Percentiles rank a stretch among this genome's conserved stretches.
phyloP scores from a whole-genome alignment of 1,140 invertebrate species.

The Yoshiicerus persimilis region DNA sequence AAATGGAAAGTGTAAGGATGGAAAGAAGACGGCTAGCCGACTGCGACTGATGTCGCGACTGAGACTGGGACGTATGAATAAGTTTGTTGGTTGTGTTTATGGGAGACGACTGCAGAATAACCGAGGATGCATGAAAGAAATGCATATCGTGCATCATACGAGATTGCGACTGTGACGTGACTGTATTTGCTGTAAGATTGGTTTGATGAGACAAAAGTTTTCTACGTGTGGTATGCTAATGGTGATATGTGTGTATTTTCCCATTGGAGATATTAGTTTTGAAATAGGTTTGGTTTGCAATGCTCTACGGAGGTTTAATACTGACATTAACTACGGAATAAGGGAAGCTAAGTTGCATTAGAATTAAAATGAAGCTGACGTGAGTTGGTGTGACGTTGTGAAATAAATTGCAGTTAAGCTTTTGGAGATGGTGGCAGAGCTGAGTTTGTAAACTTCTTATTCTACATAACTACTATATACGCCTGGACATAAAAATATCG shows the following conservation, averaged over 20 bases:
- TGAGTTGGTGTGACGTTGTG: not conserved
- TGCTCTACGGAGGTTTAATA: not conserved
- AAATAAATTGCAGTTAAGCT: not conserved
- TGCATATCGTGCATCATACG: not conserved
- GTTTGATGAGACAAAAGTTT: not conserved
- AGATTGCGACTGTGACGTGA: not conserved
- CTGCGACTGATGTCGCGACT: not conserved
- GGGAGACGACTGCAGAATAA: not conserved
- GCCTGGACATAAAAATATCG: constrained; percentile 11
- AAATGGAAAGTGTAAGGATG: not conserved
- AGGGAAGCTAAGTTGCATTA: not conserved
- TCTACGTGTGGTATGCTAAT: no score
- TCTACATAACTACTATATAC: not conserved
- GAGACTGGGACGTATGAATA: not conserved
- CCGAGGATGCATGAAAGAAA: not conserved
- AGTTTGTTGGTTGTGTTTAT: not conserved
- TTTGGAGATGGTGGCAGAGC: not conserved
- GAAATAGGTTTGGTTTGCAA: not conserved
- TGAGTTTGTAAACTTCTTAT: not conserved
- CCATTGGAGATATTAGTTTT: not conserved
- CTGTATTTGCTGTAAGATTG: not conserved
- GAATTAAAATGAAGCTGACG: not conserved
- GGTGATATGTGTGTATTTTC: not conserved
- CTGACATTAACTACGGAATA: not conserved
- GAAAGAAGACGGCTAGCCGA: not conserved